phyloP scores from a whole-genome alignment of 2,888 invertebrate species.

The Platycheirus albimanus region DNA sequence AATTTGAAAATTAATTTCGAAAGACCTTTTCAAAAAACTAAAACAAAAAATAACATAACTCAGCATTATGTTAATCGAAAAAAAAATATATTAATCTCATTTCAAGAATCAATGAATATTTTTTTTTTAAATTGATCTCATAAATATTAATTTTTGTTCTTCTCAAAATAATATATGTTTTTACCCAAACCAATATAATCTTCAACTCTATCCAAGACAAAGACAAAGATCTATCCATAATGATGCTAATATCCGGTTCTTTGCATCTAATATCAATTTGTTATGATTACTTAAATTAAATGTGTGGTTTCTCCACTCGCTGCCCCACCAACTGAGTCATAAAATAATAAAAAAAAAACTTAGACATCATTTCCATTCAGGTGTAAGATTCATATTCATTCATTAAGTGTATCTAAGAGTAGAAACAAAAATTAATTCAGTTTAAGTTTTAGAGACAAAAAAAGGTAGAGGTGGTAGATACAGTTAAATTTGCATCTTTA shows the following conservation, averaged over 20 bases:
- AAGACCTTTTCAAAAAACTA: background rate
- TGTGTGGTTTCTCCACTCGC: conserved; percentile 25
- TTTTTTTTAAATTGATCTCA: conserved; percentile 10
- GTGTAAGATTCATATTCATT: conserved; percentile 67
- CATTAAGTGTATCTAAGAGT: background rate
- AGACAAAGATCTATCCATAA: conserved; percentile 35
- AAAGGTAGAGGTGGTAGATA: conserved; percentile 10
- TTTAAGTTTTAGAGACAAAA: background rate
- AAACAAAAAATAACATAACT: background rate
- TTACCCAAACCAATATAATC: conserved; percentile 1
- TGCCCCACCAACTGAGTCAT: conserved; percentile 16
- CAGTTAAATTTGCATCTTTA: conserved; percentile 29
- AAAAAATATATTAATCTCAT: background rate
- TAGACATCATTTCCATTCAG: conserved; percentile 52
- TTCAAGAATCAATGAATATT: conserved; percentile 22
- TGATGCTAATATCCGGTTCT: conserved; percentile 61
- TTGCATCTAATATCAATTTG: conserved; percentile 65
- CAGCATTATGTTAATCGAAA: conserved; percentile 9
- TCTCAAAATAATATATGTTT: no score
- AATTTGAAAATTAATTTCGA: background rate
- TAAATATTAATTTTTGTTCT: conserved; percentile 13
- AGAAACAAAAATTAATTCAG: conserved; percentile 51
- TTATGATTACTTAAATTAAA: conserved; percentile 42
- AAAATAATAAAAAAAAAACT: no score
- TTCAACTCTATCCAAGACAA: conserved; percentile 12